Evolutionary conservation across 2,888 invertebrate genomes (phyloP).

Genomic region (Oscheius sp.): DNA sequence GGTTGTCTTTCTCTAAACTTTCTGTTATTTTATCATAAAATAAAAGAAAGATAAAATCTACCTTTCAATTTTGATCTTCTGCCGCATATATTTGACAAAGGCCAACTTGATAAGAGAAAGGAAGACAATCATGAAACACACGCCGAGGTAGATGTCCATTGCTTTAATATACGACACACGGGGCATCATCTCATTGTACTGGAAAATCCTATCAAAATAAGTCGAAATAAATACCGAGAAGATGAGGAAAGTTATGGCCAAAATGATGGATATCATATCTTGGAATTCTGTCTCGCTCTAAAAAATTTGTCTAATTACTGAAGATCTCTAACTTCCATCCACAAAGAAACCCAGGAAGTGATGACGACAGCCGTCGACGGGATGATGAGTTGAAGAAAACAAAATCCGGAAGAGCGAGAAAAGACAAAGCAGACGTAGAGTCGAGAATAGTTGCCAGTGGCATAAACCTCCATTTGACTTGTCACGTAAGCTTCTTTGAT

Average conservation of each 20-base stretch:
- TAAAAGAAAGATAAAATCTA: neutral
- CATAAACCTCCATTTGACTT: constrained; percentile 68
- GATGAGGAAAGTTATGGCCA: constrained; percentile 70
- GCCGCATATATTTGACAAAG: constrained; percentile 70
- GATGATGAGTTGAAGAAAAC: constrained; percentile 69
- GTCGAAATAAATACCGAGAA: constrained; percentile 42
- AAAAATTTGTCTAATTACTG: constrained; percentile 59
- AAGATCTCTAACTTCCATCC: constrained; percentile 50
- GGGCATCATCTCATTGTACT: constrained; percentile 69
- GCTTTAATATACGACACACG: constrained; percentile 68
- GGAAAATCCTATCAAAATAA: neutral
- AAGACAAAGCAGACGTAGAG: constrained; percentile 72
- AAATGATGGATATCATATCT: constrained; percentile 72
- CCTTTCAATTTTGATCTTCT: constrained; percentile 46
- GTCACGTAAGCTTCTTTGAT: constrained; percentile 70
- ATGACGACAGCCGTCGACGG: constrained; percentile 72
- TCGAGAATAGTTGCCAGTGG: constrained; percentile 70
- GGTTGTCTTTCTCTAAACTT: neutral
- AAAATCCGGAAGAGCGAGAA: constrained; percentile 68
- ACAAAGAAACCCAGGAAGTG: constrained; percentile 59
- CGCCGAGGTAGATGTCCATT: constrained; percentile 68
- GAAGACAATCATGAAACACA: constrained; percentile 72
- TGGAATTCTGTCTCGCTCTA: constrained; percentile 69
- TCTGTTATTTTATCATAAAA: no score
- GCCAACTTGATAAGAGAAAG: constrained; percentile 72